Evolutionary conservation across 1,140 invertebrate species (phyloP).

Genomic region (Ylistrum balloti): DNA sequence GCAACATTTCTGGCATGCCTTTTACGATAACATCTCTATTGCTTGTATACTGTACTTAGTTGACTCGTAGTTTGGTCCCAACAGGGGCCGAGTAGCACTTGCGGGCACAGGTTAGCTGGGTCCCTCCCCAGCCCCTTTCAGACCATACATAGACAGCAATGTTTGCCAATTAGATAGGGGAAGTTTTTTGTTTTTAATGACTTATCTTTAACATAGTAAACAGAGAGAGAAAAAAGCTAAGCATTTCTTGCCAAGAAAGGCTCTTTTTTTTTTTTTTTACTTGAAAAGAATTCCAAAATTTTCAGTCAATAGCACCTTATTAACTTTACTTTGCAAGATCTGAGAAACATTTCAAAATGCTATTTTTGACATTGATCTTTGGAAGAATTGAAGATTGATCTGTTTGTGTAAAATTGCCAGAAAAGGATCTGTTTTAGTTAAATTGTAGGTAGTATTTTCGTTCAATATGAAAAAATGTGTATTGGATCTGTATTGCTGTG

Average conservation of each 20-base stretch:
- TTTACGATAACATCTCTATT: conserved; percentile 36
- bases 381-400: background rate
- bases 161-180: background rate
- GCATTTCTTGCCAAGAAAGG: background rate
- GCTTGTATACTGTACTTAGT: conserved; percentile 34
- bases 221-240: background rate
- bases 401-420: background rate
- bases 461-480: background rate
- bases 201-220: background rate
- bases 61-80: conserved; percentile 24
- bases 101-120: conserved; percentile 12
- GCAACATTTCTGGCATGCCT: conserved; percentile 29
- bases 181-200: background rate
- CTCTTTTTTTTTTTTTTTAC: background rate
- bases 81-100: background rate
- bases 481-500: conserved; percentile 33
- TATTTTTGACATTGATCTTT: background rate
- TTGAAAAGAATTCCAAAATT: background rate
- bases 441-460: background rate
- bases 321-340: background rate
- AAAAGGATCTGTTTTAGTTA: background rate
- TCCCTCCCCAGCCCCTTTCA: background rate
- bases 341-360: background rate
- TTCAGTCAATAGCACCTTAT: background rate
- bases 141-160: background rate